Evolutionary conservation across 1,140 invertebrate species (phyloP).

Genomic region (Cydia splendana): DNA sequence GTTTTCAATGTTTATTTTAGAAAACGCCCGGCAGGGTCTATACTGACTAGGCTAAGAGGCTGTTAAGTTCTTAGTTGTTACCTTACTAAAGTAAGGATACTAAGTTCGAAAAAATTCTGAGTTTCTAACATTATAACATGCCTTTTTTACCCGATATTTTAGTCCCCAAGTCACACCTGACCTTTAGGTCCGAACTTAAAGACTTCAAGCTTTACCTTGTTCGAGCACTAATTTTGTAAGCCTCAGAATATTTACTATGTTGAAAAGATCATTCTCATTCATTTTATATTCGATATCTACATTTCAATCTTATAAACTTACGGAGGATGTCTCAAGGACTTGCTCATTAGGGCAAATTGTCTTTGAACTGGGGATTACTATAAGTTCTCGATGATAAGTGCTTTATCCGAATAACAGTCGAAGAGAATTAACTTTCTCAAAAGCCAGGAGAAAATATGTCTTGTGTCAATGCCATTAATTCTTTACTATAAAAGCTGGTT

Average conservation of each 20-base stretch:
- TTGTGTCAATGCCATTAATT: no score
- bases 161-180: no score
- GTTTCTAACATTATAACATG: no score
- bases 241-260: background rate
- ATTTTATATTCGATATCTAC: background rate
- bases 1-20: no score
- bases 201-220: background rate
- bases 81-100: no score
- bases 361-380: background rate
- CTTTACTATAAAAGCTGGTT: no score
- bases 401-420: background rate
- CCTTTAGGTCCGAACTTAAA: background rate
- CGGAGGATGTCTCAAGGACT: background rate
- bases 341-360: slow-evolving; percentile 15
- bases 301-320: background rate
- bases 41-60: no score
- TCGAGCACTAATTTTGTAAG: background rate
- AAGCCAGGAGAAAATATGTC: no score
- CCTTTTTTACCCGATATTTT: no score
- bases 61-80: no score
- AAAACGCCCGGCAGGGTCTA: no score
- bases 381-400: background rate
- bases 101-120: no score
- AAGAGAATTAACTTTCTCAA: background rate
- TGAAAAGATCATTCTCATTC: background rate